Evolutionary conservation across 2,113 vertebrate genomes (phyloP), one percentile per base, ranked within the genome.

Genomic region (Xiphophorus maculatus): DNA sequence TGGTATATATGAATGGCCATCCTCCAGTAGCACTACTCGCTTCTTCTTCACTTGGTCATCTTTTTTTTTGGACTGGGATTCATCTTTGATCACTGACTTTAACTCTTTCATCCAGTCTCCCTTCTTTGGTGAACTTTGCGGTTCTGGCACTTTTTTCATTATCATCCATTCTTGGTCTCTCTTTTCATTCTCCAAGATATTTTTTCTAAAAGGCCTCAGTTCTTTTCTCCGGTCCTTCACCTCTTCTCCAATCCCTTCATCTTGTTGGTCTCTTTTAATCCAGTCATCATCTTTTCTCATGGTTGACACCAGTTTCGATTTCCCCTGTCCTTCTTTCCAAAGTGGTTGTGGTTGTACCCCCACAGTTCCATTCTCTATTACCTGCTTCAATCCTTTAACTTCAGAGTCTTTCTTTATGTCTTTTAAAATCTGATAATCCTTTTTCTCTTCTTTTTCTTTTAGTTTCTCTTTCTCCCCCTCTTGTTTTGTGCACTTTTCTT

Each of bases 81-180:
- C 79, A 0, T 82, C 66, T 69, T 40, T 90, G 17, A 92, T 91
- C 3, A 90, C 87, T 0, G 89, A 90, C 84, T 91, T 93, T 33
- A 92, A 80, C 77, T 93, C 91, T 9, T 83, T 91, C 0, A 92
- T 84, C 91, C 89, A 91, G 54, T 87, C 86, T 1, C 80, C 82
- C 71, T 78, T 85, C 58, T 10, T 62, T 0, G 15, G 66, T 1
- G 71, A 69, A 27, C n/a, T 3, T 0, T 54, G 85, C 3, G 71
- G 37, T 6, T 72, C 69, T 4, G 76, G n/a, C 0, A 14, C 1
- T 2, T n/a, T 1, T 9, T 87, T 82, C 19, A 74, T 79, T 3
- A 60, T 74, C 3, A 0, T 1, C 71, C 30, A 17, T 29, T 89
- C 84, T 30, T 67, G 81, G 27, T 19, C 66, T 11, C 29, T 76